A percentile compares a stretch with the other conserved stretches of the same genome.
These are phyloP conservation scores for Acestrorhynchus altus DNA, from an alignment of 2,797 vertebrate genomes.

Conservation along the genomic window DNA sequence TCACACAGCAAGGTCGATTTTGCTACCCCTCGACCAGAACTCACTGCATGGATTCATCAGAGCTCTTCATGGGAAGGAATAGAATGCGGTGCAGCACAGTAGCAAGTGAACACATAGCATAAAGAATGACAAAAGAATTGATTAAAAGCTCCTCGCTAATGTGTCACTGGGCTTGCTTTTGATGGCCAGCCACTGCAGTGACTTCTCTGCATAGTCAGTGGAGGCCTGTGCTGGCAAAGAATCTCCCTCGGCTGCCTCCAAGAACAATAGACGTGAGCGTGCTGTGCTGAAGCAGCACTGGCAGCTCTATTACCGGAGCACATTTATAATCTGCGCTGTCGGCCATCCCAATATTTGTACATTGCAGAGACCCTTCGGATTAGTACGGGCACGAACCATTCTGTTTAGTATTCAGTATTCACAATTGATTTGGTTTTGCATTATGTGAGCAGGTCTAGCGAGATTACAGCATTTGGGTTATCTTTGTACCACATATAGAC, in stretches of 20 bases:
- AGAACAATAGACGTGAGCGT: slow-evolving; percentile 31
- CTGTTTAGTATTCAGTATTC: slow-evolving; percentile 12
- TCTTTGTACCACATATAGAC: neutral
- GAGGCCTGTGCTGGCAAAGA: slow-evolving; percentile 17
- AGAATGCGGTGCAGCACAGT: too few species aligned
- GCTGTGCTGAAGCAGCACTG: slow-evolving; percentile 20
- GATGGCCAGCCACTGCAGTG: slow-evolving; percentile 23
- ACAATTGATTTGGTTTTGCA: slow-evolving; percentile 1
- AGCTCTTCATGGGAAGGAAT: too few species aligned
- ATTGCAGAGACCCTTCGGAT: slow-evolving; percentile 23
- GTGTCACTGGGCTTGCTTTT: slow-evolving; percentile 29
- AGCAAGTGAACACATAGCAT: neutral
- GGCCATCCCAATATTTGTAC: neutral
- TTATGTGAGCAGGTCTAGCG: slow-evolving; percentile 4
- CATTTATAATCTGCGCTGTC: slow-evolving; percentile 23
- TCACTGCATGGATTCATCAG: too few species aligned
- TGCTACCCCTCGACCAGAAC: too few species aligned
- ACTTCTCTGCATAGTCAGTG: neutral
- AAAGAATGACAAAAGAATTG: slow-evolving; percentile 38
- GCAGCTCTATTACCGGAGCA: slow-evolving; percentile 30
- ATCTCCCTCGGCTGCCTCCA: slow-evolving; percentile 15
- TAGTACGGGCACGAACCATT: neutral
- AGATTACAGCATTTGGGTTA: slow-evolving; percentile 10
- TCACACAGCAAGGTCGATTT: too few species aligned
- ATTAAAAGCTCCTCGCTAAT: slow-evolving; percentile 53